phyloP scores from a whole-genome alignment of 2,113 vertebrate genomes.

The Bombycilla garrulus region DNA sequence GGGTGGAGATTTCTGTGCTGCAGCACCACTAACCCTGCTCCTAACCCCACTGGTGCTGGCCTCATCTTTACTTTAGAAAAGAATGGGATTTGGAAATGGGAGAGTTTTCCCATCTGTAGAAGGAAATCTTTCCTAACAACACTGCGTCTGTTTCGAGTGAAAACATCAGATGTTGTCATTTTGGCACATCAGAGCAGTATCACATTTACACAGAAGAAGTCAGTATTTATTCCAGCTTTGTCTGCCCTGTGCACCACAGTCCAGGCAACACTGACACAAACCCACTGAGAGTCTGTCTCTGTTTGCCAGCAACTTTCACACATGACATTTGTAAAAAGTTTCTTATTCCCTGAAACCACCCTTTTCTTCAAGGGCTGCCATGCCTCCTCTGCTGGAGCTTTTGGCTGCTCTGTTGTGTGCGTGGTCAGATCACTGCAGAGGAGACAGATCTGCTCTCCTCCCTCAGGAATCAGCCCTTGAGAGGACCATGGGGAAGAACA shows the following conservation, averaged over 20 bases:
- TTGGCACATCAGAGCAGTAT: not conserved
- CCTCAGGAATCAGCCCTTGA: not conserved
- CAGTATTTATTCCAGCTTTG: constrained; percentile 31
- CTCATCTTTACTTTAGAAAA: not conserved
- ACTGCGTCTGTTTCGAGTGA: not conserved
- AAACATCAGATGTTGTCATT: constrained; percentile 28
- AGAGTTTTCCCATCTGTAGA: not conserved
- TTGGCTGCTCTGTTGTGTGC: not conserved
- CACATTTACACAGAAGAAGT: not conserved
- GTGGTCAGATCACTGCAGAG: not conserved
- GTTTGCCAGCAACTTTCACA: not conserved
- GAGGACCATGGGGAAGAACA: not conserved
- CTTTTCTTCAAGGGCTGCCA: not conserved
- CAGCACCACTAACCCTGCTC: not conserved
- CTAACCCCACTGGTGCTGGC: not conserved
- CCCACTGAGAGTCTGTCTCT: not conserved
- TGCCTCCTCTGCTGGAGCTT: not conserved
- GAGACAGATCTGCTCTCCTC: not conserved
- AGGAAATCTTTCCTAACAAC: not conserved
- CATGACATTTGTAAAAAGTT: not conserved
- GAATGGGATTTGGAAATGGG: not conserved
- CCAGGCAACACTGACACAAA: constrained; percentile 12
- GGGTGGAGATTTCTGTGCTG: not conserved
- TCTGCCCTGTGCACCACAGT: not conserved
- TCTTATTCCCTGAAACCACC: not conserved